Percentiles rank a stretch among this genome's conserved stretches.
Conservation (phyloP, 2,113 vertebrate genomes). For the Mandrillus leucophaeus region DNA sequence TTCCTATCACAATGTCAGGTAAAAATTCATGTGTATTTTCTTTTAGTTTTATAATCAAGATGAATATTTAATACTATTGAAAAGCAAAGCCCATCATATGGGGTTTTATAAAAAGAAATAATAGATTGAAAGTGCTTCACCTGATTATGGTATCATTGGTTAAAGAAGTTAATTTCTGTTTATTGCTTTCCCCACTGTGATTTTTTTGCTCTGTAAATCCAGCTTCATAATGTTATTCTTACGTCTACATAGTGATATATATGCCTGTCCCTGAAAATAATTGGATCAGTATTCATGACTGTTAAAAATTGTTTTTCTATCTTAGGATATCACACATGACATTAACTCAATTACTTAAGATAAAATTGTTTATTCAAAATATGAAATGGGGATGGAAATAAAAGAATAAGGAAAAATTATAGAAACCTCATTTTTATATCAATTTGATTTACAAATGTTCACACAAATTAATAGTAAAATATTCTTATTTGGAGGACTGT, state of each 20-base stretch:
- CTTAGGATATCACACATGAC: conserved; percentile 59
- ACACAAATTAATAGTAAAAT: conserved; percentile 12
- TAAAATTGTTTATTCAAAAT: conserved; percentile 57
- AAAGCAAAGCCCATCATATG: background rate
- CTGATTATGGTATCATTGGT: background rate
- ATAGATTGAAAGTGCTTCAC: background rate
- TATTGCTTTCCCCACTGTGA: background rate
- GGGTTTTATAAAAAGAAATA: background rate
- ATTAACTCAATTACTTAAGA: conserved; percentile 64
- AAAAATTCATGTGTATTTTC: conserved; percentile 2
- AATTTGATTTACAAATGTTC: conserved; percentile 47
- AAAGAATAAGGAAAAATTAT: conserved; percentile 30
- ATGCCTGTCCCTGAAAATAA: conserved; percentile 45
- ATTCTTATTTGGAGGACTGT: background rate
- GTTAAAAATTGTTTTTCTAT: conserved; percentile 62
- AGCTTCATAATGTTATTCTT: background rate
- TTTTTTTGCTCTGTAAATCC: background rate
- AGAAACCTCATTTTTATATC: conserved; percentile 46
- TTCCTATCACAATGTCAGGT: background rate
- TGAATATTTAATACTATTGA: background rate
- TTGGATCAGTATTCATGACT: conserved; percentile 64
- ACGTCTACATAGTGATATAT: background rate
- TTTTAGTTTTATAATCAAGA: conserved; percentile 31
- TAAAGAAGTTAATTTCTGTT: background rate
- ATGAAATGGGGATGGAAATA: background rate